A percentile compares a stretch with the other conserved stretches of the same genome.
Conservation (phyloP, 2,888 invertebrate species). For the Stenurella melanura region DNA sequence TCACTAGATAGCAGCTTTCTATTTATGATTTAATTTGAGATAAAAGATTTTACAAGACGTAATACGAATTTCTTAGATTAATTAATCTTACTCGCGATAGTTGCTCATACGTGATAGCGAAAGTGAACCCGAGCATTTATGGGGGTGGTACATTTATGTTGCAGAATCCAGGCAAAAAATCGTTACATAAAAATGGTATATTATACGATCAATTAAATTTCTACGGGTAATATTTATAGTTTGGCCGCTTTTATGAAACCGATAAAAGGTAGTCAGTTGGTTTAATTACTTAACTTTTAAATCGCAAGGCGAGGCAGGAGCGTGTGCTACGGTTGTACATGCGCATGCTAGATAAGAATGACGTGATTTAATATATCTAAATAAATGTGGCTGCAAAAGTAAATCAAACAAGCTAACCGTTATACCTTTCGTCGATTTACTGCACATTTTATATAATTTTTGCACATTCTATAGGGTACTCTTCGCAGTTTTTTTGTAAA, state of each 20-base stretch:
- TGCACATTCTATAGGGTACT: no score
- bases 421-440: no score
- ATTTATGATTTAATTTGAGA: conserved; percentile 39
- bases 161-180: conserved; percentile 15
- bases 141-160: conserved; percentile 30
- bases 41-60: conserved; percentile 37
- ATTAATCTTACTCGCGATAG: conserved; percentile 38
- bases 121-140: conserved; percentile 27
- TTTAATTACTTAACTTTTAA: conserved; percentile 3
- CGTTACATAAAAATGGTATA: conserved; percentile 19
- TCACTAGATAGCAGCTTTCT: conserved; percentile 38
- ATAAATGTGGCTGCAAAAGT: background rate
- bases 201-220: conserved; percentile 15
- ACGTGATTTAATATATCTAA: background rate
- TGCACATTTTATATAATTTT: no score
- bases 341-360: background rate
- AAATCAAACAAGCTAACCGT: background rate
- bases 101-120: conserved; percentile 21
- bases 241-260: background rate
- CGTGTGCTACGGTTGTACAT: background rate
- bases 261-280: background rate
- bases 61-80: conserved; percentile 31
- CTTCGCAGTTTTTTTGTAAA: no score
- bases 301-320: background rate
- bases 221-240: background rate